phyloP scores from a whole-genome alignment of 2,888 invertebrate genomes.

The Doris montereyensis region DNA sequence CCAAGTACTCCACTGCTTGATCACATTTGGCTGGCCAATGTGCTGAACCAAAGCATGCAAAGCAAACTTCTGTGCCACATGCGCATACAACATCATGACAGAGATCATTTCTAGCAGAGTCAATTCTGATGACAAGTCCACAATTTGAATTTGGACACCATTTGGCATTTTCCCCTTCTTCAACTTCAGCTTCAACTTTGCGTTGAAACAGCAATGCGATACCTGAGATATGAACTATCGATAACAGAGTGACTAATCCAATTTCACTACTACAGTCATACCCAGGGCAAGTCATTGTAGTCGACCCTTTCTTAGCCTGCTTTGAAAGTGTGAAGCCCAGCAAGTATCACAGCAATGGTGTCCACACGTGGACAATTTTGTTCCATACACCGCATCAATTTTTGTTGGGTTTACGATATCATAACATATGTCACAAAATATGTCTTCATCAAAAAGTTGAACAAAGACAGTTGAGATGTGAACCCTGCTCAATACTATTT shows the following conservation, averaged over 20 bases:
- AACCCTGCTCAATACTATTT: neutral
- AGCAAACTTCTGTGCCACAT: constrained; percentile 45
- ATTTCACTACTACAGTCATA: constrained; percentile 42
- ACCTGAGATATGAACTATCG: constrained; percentile 40
- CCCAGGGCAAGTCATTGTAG: constrained; percentile 43
- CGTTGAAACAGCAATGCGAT: constrained; percentile 33
- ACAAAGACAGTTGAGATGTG: neutral
- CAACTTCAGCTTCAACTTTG: constrained; percentile 32
- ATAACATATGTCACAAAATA: constrained; percentile 46
- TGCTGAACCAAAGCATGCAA: constrained; percentile 42
- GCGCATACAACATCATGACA: constrained; percentile 35
- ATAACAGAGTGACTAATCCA: constrained; percentile 40
- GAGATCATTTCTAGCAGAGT: neutral
- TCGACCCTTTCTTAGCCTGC: constrained; percentile 33
- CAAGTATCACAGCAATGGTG: constrained; percentile 47
- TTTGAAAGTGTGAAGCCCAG: constrained; percentile 42
- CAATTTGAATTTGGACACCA: constrained; percentile 48
- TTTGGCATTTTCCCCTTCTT: constrained; percentile 29
- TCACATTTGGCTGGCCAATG: constrained; percentile 48
- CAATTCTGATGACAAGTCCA: constrained; percentile 42
- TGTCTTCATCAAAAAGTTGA: neutral
- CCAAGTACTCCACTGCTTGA: constrained; percentile 40
- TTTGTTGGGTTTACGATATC: constrained; percentile 40
- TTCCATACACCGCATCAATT: constrained; percentile 17
- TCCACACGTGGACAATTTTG: constrained; percentile 40